Evolutionary conservation across 2,113 vertebrate genomes (phyloP).

Genomic region (Rutilus rutilus): DNA sequence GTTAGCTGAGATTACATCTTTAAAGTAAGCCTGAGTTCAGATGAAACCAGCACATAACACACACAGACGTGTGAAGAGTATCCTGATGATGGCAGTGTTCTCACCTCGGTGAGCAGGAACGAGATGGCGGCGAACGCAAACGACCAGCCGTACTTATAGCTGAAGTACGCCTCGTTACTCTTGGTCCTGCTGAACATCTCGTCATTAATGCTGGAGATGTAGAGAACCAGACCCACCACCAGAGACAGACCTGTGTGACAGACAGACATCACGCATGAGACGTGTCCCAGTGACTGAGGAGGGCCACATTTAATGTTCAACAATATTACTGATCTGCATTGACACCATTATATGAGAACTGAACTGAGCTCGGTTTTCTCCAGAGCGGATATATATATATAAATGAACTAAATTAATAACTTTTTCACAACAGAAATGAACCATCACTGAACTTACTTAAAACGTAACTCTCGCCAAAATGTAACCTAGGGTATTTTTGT

Average conservation of each 20-base stretch:
- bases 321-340: no score
- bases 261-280: neutral
- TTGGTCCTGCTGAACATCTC: conserved; percentile 90
- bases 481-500: no score
- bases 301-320: no score
- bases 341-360: no score
- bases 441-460: no score
- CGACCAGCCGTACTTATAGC: conserved; percentile 90
- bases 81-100: neutral
- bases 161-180: conserved; percentile 85
- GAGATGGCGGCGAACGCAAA: conserved; percentile 91
- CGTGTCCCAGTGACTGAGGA: no score
- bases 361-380: no score
- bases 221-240: conserved; percentile 90
- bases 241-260: conserved; percentile 73
- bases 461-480: no score
- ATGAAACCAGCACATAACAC: neutral
- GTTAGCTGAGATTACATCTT: no score
- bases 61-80: neutral
- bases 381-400: no score
- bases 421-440: no score
- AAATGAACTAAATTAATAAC: no score
- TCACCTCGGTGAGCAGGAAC: conserved; percentile 90
- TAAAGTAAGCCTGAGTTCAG: neutral
- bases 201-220: conserved; percentile 91